A percentile compares a stretch with the other conserved stretches of the same genome.
These are phyloP conservation scores for Pelusios castaneus DNA, from an alignment of 2,113 vertebrate genomes.

Conservation along the genomic window DNA sequence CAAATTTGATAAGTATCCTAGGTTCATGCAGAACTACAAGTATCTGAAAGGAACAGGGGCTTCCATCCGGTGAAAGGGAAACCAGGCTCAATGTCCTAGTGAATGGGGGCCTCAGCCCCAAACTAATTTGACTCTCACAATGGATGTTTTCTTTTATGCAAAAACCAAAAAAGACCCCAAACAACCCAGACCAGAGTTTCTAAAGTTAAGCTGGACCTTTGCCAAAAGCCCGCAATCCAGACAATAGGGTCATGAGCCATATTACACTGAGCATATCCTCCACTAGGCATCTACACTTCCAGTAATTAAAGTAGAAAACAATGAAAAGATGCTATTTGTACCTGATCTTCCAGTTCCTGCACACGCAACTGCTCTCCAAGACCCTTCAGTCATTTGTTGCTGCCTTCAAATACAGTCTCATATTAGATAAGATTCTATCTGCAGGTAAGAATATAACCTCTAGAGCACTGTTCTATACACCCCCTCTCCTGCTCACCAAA, in stretches of 20 bases:
- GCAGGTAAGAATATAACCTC: background rate
- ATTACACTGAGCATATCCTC: conserved; percentile 54
- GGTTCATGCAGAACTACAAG: background rate
- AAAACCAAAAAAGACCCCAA: background rate
- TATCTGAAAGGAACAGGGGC: background rate
- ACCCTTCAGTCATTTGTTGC: background rate
- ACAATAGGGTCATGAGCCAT: conserved; percentile 51
- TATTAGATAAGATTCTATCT: background rate
- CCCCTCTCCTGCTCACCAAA: background rate
- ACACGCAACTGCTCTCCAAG: background rate
- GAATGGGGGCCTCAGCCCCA: conserved; percentile 9
- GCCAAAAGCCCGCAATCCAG: background rate
- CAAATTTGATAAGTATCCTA: background rate
- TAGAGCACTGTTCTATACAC: background rate
- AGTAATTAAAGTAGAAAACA: conserved; percentile 43
- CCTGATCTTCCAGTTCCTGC: background rate
- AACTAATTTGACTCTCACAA: conserved; percentile 4
- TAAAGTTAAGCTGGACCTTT: conserved; percentile 15
- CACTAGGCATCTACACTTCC: conserved; percentile 39
- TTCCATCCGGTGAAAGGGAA: background rate
- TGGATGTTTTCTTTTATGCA: conserved; percentile 26
- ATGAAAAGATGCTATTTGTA: background rate
- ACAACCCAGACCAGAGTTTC: conserved; percentile 24
- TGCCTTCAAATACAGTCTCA: background rate
- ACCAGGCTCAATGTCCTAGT: background rate